These are phyloP conservation scores for Cerceris ruficornis DNA, from an alignment of 2,888 invertebrate genomes.

Conservation along the genomic window DNA sequence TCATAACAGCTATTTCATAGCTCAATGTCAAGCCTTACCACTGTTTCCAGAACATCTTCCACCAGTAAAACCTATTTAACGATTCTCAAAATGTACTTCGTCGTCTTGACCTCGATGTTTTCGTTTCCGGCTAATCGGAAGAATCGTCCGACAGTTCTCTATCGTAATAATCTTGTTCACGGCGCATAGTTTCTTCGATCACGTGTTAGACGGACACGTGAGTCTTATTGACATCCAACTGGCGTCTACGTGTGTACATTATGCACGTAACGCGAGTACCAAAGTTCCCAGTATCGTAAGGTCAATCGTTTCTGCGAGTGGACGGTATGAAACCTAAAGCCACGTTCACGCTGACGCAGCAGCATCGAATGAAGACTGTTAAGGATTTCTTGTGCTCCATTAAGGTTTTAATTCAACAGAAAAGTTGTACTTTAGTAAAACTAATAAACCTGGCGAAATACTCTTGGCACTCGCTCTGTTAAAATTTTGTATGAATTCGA, in stretches of 20 bases:
- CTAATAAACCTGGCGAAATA: no score
- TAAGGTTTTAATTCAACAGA: no score
- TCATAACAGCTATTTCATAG: no score
- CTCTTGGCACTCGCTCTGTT: background rate
- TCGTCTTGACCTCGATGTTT: no score
- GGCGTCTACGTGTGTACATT: conserved; percentile 11
- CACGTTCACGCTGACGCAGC: conserved; percentile 17
- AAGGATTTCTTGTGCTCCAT: background rate
- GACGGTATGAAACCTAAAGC: background rate
- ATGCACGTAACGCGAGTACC: conserved; percentile 43
- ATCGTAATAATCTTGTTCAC: conserved; percentile 8
- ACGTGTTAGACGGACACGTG: conserved; percentile 48
- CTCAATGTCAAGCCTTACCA: no score
- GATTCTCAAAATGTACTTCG: no score
- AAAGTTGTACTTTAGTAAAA: no score
- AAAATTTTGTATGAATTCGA: no score
- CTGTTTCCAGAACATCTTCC: no score
- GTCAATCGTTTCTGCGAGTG: conserved; percentile 48
- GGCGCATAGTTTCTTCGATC: conserved; percentile 21
- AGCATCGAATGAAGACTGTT: background rate
- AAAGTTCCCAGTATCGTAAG: conserved; percentile 41
- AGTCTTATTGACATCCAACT: conserved; percentile 50
- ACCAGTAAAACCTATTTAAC: no score
- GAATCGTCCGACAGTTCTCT: no score
- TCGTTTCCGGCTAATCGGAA: background rate